Percentiles rank a stretch among this genome's conserved stretches.
Conservation (phyloP, 2,888 invertebrate genomes). For the Parnassius orleans region DNA sequence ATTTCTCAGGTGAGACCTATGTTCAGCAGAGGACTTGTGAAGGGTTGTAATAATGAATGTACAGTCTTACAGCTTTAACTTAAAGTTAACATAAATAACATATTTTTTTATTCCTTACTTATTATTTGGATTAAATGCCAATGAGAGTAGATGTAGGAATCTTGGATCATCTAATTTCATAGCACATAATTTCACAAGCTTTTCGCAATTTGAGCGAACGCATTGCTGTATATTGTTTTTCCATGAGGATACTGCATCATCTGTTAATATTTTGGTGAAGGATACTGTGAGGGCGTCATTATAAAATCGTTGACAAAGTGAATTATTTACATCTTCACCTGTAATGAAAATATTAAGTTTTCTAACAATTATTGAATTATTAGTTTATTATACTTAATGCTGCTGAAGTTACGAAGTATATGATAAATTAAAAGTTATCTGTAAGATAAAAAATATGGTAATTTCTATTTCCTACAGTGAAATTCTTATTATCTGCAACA, state of each 20-base stretch:
- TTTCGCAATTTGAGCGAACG: conserved; percentile 95
- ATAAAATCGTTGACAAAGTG: conserved; percentile 96
- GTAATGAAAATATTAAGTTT: conserved; percentile 29
- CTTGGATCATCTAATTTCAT: conserved; percentile 97
- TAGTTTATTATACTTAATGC: too few relatives aligned
- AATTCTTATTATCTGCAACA: too few relatives aligned
- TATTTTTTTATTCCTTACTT: conserved; percentile 83
- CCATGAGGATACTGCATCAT: conserved; percentile 99
- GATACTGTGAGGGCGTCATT: conserved; percentile 96
- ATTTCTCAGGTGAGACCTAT: too few relatives aligned
- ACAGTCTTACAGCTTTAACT: too few relatives aligned
- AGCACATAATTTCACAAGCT: conserved; percentile 95
- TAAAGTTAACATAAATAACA: background rate
- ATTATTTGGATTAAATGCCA: conserved; percentile 97
- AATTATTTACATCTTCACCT: conserved; percentile 93
- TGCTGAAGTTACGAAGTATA: too few relatives aligned
- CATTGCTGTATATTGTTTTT: conserved; percentile 98
- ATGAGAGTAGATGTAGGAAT: conserved; percentile 93
- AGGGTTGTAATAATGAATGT: too few relatives aligned
- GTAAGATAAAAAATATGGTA: too few relatives aligned
- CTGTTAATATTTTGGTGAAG: conserved; percentile 97
- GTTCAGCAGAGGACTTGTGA: too few relatives aligned
- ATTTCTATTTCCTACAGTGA: too few relatives aligned
- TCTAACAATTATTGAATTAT: too few relatives aligned
- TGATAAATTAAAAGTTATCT: too few relatives aligned